A percentile compares a stretch with the other conserved stretches of the same genome.
phyloP scores from a whole-genome alignment of 2,113 vertebrate genomes.

The Lontra canadensis region DNA sequence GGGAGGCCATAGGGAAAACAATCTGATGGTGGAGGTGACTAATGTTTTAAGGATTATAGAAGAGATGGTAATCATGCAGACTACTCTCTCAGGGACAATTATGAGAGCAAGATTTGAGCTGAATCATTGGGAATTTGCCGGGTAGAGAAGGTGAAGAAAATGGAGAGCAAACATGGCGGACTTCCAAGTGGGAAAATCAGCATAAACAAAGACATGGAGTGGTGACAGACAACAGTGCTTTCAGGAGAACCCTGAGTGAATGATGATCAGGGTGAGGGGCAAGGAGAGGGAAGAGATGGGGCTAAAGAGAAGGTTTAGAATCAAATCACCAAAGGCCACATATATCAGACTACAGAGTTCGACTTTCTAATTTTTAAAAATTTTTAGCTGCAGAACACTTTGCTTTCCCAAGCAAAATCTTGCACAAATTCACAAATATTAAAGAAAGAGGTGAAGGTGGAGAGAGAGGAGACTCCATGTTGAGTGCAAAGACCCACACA shows the following conservation, averaged over 20 bases:
- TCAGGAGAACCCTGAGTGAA: not conserved
- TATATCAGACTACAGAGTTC: not conserved
- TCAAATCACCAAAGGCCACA: too few relatives aligned
- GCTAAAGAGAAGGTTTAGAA: not conserved
- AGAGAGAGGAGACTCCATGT: not conserved
- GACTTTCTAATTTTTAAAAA: not conserved
- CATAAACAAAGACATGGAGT: not conserved
- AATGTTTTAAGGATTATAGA: not conserved
- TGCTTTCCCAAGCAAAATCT: not conserved
- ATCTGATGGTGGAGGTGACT: not conserved
- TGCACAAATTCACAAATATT: not conserved
- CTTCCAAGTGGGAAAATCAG: not conserved
- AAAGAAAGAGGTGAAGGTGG: not conserved
- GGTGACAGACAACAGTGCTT: not conserved
- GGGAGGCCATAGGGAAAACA: not conserved
- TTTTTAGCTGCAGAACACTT: not conserved
- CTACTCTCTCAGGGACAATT: not conserved
- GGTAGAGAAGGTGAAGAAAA: not conserved
- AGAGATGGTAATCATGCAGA: not conserved
- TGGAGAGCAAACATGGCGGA: not conserved
- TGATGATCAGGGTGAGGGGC: not conserved
- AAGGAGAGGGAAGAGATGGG: not conserved
- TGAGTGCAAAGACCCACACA: not conserved
- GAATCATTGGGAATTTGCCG: not conserved
- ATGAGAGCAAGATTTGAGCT: not conserved